A percentile compares a stretch with the other conserved stretches of the same genome.
These are phyloP conservation scores for Enteromius trimaculatus DNA, from an alignment of 2,797 vertebrate genomes.

Conservation along the genomic window DNA sequence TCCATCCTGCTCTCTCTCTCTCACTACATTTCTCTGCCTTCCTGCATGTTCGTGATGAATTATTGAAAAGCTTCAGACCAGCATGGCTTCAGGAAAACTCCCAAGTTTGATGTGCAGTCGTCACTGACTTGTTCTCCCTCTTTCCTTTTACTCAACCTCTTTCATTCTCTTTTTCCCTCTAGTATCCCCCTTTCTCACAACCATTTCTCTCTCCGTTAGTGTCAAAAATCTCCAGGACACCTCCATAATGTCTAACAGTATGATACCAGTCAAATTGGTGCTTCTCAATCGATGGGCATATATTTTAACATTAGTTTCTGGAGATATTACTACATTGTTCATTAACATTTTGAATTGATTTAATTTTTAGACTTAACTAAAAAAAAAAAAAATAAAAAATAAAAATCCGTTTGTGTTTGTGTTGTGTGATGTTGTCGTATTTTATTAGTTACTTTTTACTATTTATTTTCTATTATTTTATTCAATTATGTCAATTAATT, in stretches of 20 bases:
- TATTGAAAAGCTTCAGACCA: conserved; percentile 42
- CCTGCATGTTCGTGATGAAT: conserved; percentile 42
- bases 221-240: neutral
- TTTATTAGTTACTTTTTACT: neutral
- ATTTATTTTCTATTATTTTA: neutral
- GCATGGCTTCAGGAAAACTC: conserved; percentile 31
- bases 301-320: neutral
- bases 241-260: neutral
- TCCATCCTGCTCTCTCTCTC: neutral
- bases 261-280: neutral
- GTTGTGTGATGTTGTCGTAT: neutral
- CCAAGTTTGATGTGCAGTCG: conserved; percentile 18
- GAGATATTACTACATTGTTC: neutral
- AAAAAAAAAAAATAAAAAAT: too few species aligned
- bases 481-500: neutral
- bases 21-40: neutral
- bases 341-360: neutral
- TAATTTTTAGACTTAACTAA: neutral
- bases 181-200: neutral
- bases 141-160: neutral
- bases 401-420: too few species aligned
- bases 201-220: neutral
- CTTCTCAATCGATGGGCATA: neutral
- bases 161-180: neutral
- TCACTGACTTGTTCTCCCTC: conserved; percentile 1